These are phyloP conservation scores for Drosophila sp. DNA, from an alignment of 1,140 invertebrate genomes.

Conservation along the genomic window DNA sequence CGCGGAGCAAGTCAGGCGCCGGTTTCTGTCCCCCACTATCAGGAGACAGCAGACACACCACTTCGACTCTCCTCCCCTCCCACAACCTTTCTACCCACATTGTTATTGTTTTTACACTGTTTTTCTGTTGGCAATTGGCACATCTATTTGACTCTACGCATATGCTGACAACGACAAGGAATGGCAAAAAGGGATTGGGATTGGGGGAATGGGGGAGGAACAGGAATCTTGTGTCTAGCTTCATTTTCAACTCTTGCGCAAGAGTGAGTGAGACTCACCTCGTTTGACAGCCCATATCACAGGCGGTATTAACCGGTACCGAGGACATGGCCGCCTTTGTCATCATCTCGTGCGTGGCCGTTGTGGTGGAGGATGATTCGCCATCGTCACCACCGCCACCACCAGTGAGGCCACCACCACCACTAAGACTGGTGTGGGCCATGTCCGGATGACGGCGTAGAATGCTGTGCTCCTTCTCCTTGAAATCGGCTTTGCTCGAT, in stretches of 20 bases:
- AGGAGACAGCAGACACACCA: neutral
- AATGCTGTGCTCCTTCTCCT: conserved; percentile 79
- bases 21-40: neutral
- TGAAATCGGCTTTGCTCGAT: conserved; percentile 68
- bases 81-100: conserved; percentile 4
- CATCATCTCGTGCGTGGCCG: conserved; percentile 69
- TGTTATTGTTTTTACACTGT: conserved; percentile 71
- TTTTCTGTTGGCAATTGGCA: conserved; percentile 62
- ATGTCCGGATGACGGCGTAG: conserved; percentile 72
- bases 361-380: conserved; percentile 68
- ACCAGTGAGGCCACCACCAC: conserved; percentile 12
- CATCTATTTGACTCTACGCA: conserved; percentile 61
- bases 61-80: neutral
- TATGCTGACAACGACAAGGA: conserved; percentile 24
- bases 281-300: conserved; percentile 83
- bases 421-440: conserved; percentile 65
- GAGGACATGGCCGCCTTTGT: conserved; percentile 58
- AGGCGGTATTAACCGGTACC: conserved; percentile 70
- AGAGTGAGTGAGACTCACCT: conserved; percentile 55
- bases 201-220: neutral
- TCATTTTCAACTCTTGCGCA: conserved; percentile 1
- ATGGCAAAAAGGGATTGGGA: neutral
- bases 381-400: conserved; percentile 53
- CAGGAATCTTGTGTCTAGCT: conserved; percentile 4
- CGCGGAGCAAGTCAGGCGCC: conserved; percentile 37